Conservation (phyloP, 2,797 vertebrate genomes). For the Macroramphosus scolopax region DNA sequence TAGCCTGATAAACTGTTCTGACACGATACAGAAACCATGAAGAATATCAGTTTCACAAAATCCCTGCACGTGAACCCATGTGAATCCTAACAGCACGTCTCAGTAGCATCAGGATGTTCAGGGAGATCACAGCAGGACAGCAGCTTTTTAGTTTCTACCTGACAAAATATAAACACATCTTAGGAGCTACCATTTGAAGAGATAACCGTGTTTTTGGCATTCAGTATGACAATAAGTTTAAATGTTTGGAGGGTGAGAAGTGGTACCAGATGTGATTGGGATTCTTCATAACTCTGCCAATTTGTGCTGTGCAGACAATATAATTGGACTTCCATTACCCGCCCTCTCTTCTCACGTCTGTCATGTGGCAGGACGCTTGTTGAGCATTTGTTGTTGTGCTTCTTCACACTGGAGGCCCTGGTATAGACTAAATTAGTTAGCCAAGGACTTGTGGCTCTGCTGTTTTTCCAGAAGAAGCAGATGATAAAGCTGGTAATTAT, state of each 20-base stretch:
- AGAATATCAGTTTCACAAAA: slow-evolving; percentile 45
- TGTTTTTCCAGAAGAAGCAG: slow-evolving; percentile 3
- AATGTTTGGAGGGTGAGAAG: slow-evolving; percentile 59
- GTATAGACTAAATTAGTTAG: slow-evolving; percentile 13
- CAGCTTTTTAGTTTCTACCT: slow-evolving; percentile 28
- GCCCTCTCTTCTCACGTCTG: slow-evolving; percentile 55
- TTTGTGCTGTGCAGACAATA: slow-evolving; percentile 56
- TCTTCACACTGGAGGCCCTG: slow-evolving; percentile 26
- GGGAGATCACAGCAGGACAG: no score
- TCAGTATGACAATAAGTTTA: slow-evolving; percentile 61
- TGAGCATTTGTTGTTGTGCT: slow-evolving; percentile 40
- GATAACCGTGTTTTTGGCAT: slow-evolving; percentile 51
- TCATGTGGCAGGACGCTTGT: slow-evolving; percentile 48
- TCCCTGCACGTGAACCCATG: slow-evolving; percentile 5
- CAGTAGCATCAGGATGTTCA: slow-evolving; percentile 34
- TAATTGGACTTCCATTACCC: slow-evolving; percentile 70
- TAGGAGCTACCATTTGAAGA: slow-evolving; percentile 26
- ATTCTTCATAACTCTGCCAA: slow-evolving; percentile 54
- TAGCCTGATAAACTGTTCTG: slow-evolving; percentile 32
- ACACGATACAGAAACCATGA: slow-evolving; percentile 28
- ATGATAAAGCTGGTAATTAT: not conserved
- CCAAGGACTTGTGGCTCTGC: slow-evolving; percentile 16
- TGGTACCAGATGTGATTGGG: slow-evolving; percentile 66
- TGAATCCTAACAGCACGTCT: slow-evolving; percentile 36
- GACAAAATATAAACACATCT: slow-evolving; percentile 43